These are phyloP conservation scores for Geotrypetes seraphini DNA, from an alignment of 2,797 vertebrate species.

Conservation along the genomic window DNA sequence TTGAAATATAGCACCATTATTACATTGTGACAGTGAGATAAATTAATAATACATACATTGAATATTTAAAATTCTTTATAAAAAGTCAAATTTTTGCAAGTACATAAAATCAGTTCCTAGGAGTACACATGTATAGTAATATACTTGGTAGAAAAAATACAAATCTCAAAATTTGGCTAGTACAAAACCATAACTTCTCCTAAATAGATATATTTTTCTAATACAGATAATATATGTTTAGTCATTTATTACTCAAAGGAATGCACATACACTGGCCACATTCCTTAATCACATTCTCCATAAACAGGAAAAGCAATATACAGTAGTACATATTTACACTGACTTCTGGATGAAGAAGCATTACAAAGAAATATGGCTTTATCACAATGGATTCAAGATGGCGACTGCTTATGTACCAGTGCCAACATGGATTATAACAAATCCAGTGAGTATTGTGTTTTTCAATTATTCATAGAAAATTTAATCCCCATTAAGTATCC, in stretches of 20 bases:
- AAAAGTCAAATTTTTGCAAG: slow-evolving; percentile 11
- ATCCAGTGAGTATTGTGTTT: slow-evolving; percentile 70
- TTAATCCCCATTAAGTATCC: slow-evolving; percentile 73
- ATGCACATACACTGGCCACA: not conserved
- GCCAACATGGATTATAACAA: slow-evolving; percentile 66
- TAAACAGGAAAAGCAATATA: too few species aligned
- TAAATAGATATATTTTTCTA: slow-evolving; percentile 11
- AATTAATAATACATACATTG: slow-evolving; percentile 4
- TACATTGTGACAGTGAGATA: slow-evolving; percentile 5
- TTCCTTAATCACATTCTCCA: slow-evolving; percentile 22
- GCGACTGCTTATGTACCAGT: slow-evolving; percentile 57
- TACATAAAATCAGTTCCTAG: slow-evolving; percentile 9
- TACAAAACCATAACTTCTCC: slow-evolving; percentile 7
- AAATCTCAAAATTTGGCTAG: slow-evolving; percentile 7
- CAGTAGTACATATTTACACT: too few species aligned
- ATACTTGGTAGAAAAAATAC: not conserved
- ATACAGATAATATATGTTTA: slow-evolving; percentile 14
- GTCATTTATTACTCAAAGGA: slow-evolving; percentile 6
- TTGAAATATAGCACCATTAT: too few species aligned
- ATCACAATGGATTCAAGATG: slow-evolving; percentile 58
- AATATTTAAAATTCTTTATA: slow-evolving; percentile 1
- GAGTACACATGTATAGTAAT: too few species aligned
- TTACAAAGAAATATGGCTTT: slow-evolving; percentile 42
- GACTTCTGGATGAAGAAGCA: too few species aligned
- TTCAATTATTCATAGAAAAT: slow-evolving; percentile 75